These are phyloP conservation scores for Lutjanus erythropterus DNA, from an alignment of 2,113 vertebrate genomes.

Conservation along the genomic window DNA sequence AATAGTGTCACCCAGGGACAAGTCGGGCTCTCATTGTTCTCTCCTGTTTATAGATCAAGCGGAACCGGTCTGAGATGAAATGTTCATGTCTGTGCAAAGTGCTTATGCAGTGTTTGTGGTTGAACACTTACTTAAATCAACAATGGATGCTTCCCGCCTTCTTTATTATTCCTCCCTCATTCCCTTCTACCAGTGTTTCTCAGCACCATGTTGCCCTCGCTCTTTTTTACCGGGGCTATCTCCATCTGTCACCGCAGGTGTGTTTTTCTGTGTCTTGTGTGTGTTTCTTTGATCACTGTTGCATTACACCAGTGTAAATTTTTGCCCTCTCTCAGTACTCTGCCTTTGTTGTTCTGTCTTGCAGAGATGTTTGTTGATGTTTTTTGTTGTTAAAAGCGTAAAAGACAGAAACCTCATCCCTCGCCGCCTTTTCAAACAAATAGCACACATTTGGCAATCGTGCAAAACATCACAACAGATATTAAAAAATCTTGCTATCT, in stretches of 20 bases:
- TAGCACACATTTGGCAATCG: conserved; percentile 48
- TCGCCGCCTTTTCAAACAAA: conserved; percentile 59
- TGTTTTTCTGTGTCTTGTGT: conserved; percentile 57
- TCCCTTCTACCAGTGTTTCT: conserved; percentile 22
- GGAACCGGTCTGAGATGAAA: conserved; percentile 13
- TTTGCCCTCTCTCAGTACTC: conserved; percentile 63
- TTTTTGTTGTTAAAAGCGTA: conserved; percentile 61
- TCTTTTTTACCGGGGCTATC: conserved; percentile 46
- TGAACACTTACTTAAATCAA: conserved; percentile 55
- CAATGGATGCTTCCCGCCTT: conserved; percentile 36
- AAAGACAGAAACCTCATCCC: conserved; percentile 58
- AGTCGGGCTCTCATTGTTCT: conserved; percentile 47
- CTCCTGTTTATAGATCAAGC: conserved; percentile 58
- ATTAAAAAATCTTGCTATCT: conserved; percentile 49
- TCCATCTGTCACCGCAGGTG: conserved; percentile 74
- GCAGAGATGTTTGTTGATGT: conserved; percentile 53
- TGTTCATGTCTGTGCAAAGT: conserved; percentile 26
- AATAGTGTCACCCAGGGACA: conserved; percentile 58
- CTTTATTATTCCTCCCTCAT: conserved; percentile 64
- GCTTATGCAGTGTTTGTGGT: conserved; percentile 19
- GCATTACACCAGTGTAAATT: conserved; percentile 55
- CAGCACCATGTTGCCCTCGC: conserved; percentile 28
- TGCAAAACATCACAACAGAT: conserved; percentile 60
- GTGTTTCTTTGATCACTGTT: conserved; percentile 71
- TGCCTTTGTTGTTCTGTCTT: conserved; percentile 69